phyloP scores from a whole-genome alignment of 2,888 invertebrate genomes.

The Drosophila mimetica region DNA sequence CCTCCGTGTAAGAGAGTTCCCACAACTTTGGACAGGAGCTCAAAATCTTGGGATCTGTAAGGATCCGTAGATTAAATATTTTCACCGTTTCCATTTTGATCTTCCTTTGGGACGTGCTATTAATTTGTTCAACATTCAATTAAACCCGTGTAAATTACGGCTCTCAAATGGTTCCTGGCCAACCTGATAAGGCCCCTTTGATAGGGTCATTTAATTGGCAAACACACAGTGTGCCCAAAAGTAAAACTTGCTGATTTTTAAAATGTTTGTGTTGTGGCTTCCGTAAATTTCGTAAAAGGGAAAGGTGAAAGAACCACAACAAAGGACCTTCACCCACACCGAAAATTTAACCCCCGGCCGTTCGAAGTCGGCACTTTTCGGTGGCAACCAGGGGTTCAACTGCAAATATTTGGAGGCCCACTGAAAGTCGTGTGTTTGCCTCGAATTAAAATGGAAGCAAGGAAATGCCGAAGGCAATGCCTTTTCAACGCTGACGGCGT shows the following conservation, averaged over 20 bases:
- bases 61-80: background rate
- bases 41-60: background rate
- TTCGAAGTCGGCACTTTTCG: background rate
- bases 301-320: conserved; percentile 55
- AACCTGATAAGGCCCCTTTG: conserved; percentile 31
- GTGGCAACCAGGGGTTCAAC: conserved; percentile 22
- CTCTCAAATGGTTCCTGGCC: conserved; percentile 21
- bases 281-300: conserved; percentile 23
- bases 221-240: conserved; percentile 36
- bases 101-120: conserved; percentile 10
- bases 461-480: conserved; percentile 32
- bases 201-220: conserved; percentile 38
- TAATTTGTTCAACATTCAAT: conserved; percentile 37
- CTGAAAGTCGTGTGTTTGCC: conserved; percentile 38
- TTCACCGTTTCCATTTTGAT: background rate
- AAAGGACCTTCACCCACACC: conserved; percentile 33
- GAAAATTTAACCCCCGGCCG: background rate
- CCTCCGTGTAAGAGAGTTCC: background rate
- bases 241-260: conserved; percentile 39
- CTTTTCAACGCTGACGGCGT: conserved; percentile 61
- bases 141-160: conserved; percentile 33
- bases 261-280: conserved; percentile 65
- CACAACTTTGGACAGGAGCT: conserved; percentile 8
- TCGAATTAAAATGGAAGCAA: conserved; percentile 34
- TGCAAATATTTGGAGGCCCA: conserved; percentile 62